These are phyloP conservation scores for Sesamia nonagrioides DNA, from an alignment of 1,140 invertebrate species.

Conservation along the genomic window DNA sequence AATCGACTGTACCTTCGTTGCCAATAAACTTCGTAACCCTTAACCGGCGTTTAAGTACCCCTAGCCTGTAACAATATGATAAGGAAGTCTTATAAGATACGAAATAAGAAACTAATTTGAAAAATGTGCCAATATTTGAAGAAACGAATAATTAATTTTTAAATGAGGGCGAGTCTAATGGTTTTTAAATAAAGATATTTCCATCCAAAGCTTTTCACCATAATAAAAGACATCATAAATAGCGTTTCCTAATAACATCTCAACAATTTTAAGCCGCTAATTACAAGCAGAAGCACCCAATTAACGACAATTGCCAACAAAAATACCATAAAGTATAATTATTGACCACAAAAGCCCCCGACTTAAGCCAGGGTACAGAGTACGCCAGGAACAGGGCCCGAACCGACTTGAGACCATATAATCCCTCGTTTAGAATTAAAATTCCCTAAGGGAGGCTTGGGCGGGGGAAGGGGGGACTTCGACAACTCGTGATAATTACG, in stretches of 20 bases:
- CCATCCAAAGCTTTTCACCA: not conserved
- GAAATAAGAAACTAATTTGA: not conserved
- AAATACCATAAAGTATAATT: slow-evolving; percentile 28
- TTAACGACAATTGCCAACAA: slow-evolving; percentile 14
- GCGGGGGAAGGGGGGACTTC: slow-evolving; percentile 23
- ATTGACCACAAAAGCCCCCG: slow-evolving; percentile 25
- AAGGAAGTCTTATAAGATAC: too few relatives aligned
- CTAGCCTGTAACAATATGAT: too few relatives aligned
- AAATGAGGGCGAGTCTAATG: too few relatives aligned
- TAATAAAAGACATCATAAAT: not conserved
- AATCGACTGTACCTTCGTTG: too few relatives aligned
- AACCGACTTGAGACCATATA: slow-evolving; percentile 58
- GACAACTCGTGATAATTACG: slow-evolving; percentile 53
- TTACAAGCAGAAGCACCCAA: slow-evolving; percentile 12
- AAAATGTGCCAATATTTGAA: not conserved
- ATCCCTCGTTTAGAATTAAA: slow-evolving; percentile 66
- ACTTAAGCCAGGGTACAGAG: slow-evolving; percentile 20
- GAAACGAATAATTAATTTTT: too few relatives aligned
- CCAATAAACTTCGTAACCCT: too few relatives aligned
- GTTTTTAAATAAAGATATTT: not conserved
- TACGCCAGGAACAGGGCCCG: slow-evolving; percentile 60
- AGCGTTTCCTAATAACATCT: slow-evolving; percentile 9
- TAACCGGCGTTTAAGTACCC: too few relatives aligned
- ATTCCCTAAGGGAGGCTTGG: slow-evolving; percentile 51
- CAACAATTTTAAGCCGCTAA: slow-evolving; percentile 23